Evolutionary conservation across 2,888 invertebrate genomes (phyloP).

Genomic region (Heteropelma amictum): DNA sequence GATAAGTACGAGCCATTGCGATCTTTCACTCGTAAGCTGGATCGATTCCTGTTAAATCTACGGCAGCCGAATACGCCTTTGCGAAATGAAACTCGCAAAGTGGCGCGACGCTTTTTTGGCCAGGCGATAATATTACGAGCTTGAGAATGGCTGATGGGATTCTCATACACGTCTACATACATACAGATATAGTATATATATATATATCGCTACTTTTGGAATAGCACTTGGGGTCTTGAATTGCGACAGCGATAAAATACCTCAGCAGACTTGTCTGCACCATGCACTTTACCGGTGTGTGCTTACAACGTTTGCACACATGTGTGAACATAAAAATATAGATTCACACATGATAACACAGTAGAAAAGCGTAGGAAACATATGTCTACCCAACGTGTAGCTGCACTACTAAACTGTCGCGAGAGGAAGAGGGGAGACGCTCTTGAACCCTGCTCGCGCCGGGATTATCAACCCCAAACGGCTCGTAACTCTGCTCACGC

Average conservation of each 20-base stretch:
- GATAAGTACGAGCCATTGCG: too few species aligned
- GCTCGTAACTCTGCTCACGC: slow-evolving; percentile 66
- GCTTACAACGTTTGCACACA: neutral
- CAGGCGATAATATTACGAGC: neutral
- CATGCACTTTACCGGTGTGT: neutral
- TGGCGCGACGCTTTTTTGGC: slow-evolving; percentile 11
- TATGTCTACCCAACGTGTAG: slow-evolving; percentile 1
- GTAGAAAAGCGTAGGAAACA: neutral
- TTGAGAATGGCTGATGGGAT: neutral
- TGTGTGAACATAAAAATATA: neutral
- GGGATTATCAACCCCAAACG: slow-evolving; percentile 72
- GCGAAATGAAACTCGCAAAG: slow-evolving; percentile 12
- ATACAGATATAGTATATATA: too few species aligned
- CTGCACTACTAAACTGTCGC: neutral
- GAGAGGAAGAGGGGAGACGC: neutral
- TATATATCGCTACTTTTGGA: slow-evolving; percentile 10
- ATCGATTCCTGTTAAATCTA: too few species aligned
- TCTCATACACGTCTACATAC: too few species aligned
- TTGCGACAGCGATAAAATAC: neutral
- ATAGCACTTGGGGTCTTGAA: neutral
- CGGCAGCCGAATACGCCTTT: neutral
- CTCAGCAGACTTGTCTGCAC: neutral
- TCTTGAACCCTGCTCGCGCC: slow-evolving; percentile 49
- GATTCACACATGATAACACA: too few species aligned
- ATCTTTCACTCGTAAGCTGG: too few species aligned